Conservation (phyloP, 2,797 vertebrate genomes). For the Microcaecilia unicolor region DNA sequence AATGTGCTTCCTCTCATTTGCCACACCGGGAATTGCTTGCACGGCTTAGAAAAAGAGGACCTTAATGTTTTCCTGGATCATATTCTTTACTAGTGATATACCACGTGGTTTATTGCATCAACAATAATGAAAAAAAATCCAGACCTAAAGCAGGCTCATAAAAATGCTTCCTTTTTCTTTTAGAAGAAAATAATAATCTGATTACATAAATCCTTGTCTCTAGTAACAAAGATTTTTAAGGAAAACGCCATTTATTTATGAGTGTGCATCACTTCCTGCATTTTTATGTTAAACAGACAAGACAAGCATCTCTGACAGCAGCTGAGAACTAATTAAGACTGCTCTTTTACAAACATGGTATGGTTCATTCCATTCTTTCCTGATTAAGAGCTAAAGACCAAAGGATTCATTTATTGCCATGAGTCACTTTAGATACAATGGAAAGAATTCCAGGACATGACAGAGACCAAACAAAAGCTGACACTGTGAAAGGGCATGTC, state of each 20-base stretch:
- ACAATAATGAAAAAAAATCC: no score
- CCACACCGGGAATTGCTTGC: no score
- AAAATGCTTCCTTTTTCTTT: no score
- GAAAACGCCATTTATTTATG: conserved; percentile 42
- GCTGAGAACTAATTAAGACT: conserved; percentile 56
- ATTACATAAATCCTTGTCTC: no score
- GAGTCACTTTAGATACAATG: conserved; percentile 61
- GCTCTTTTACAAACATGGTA: conserved; percentile 50
- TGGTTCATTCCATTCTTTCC: conserved; percentile 49
- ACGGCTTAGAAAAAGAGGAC: no score
- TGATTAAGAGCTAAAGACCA: conserved; percentile 58
- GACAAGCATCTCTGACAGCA: conserved; percentile 50
- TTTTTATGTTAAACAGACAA: conserved; percentile 49
- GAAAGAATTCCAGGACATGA: conserved; percentile 56
- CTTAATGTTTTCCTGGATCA: no score
- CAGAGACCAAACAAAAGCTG: conserved; percentile 60
- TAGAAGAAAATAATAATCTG: no score
- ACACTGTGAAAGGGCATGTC: conserved; percentile 58
- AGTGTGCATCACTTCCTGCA: conserved; percentile 40
- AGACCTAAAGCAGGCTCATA: no score
- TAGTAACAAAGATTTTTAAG: conserved; percentile 41
- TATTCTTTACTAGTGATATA: no score
- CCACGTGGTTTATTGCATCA: no score
- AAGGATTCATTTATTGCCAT: conserved; percentile 54
- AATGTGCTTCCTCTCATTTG: no score